Evolutionary conservation across 2,888 invertebrate species (phyloP).

Genomic region (Plagodis pulveraria): DNA sequence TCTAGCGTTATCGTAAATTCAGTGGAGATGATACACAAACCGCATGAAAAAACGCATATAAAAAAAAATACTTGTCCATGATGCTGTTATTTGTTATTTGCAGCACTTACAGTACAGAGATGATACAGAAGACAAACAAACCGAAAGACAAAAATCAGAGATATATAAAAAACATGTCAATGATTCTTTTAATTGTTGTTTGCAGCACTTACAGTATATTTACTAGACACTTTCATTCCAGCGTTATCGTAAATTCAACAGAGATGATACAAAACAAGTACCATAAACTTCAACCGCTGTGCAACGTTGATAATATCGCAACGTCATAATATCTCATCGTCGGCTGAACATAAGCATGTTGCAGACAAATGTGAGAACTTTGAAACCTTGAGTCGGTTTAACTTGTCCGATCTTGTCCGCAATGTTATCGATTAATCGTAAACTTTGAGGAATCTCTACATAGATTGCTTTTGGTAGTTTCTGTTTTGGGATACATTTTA

Average conservation of each 20-base stretch:
- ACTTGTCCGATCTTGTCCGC: slow-evolving; percentile 68
- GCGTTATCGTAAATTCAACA: slow-evolving; percentile 9
- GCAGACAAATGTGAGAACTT: slow-evolving; percentile 69
- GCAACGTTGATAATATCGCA: slow-evolving; percentile 32
- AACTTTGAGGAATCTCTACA: slow-evolving; percentile 62
- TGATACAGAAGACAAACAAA: no score
- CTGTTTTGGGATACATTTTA: slow-evolving; percentile 31
- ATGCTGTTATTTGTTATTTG: no score
- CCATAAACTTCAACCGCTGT: slow-evolving; percentile 21
- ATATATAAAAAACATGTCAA: no score
- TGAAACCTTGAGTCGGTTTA: slow-evolving; percentile 49
- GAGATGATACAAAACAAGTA: slow-evolving; percentile 22
- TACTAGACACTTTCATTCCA: background rate
- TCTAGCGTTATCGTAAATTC: slow-evolving; percentile 10
- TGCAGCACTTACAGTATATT: no score
- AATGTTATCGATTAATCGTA: slow-evolving; percentile 70
- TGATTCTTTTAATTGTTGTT: no score
- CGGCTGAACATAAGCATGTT: slow-evolving; percentile 53
- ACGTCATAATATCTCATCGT: slow-evolving; percentile 47
- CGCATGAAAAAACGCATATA: no score
- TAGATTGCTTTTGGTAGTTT: slow-evolving; percentile 36
- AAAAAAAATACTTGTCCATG: no score
- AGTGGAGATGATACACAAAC: slow-evolving; percentile 10
- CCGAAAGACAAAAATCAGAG: no score
- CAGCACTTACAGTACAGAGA: no score